Evolutionary conservation across 1,140 invertebrate genomes (phyloP).

Genomic region (Catajapyx aquilonaris): DNA sequence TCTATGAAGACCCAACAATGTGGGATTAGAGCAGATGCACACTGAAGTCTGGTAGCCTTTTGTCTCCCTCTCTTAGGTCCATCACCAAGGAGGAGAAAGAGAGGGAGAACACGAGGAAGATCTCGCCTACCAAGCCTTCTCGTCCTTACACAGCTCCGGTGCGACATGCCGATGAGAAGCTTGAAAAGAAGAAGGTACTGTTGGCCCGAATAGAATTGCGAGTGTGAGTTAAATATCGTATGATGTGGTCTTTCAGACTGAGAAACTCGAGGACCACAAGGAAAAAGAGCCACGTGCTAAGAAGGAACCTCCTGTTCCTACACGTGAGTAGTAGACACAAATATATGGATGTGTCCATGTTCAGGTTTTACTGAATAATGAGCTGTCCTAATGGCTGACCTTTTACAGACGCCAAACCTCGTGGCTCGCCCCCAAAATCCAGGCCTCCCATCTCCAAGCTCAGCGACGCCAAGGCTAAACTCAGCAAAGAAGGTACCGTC

Average conservation of each 20-base stretch:
- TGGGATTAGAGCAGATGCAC: no score
- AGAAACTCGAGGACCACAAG: no score
- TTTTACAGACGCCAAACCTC: not conserved
- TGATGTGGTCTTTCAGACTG: no score
- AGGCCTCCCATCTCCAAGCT: not conserved
- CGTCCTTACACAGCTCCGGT: slow-evolving; percentile 21
- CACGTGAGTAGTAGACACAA: no score
- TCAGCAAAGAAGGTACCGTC: not conserved
- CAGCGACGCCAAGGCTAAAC: not conserved
- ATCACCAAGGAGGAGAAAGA: slow-evolving; percentile 72
- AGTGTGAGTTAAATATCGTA: no score
- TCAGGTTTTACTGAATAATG: no score
- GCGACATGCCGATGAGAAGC: slow-evolving; percentile 12
- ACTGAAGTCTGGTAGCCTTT: no score
- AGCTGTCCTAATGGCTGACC: no score
- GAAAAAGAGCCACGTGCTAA: no score
- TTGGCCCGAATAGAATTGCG: not conserved
- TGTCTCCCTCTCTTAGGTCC: slow-evolving; percentile 25
- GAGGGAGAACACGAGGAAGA: slow-evolving; percentile 60
- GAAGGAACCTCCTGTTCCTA: no score
- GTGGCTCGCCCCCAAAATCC: not conserved
- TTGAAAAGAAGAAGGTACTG: slow-evolving; percentile 7
- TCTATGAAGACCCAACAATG: no score
- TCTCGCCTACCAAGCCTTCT: slow-evolving; percentile 35
- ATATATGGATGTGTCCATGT: no score